Evolutionary conservation across 2,888 invertebrate species (phyloP), one percentile per base, ranked within the genome.

Genomic region (Sarcophaga subvicina): DNA sequence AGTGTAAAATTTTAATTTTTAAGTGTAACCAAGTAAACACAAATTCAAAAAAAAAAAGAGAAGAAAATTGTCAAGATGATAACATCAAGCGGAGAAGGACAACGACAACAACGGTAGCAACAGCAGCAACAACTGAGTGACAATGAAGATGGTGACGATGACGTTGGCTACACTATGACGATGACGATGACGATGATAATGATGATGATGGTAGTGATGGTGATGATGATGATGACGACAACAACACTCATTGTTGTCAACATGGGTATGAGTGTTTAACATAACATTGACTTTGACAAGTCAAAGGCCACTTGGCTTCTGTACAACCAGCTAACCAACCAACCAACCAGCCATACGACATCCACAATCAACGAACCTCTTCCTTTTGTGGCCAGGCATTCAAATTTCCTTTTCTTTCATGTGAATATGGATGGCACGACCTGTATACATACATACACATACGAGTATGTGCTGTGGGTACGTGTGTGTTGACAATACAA

Each of bases 241-340:
- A 82, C 73, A 80, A 88, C 83, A 83, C 83, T 81, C 86, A 81
- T 77, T 86, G 86, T 83, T 85, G 88, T 81, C 83, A 86, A 83
- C 81, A 81, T 70, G 79, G 79, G 64, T 86, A 76, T 81, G 88
- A 85, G 85, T 88, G 86, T 87, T 88, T 87, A 88, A 85, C 88
- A 85, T 76, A 80, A 87, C 85, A 88, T 87, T 83, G 88, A 88
- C 83, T 88, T 85, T 88, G 88, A 88, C 89, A 88, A 88, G 88
- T 88, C 89, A 89, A 89, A 89, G 89, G 89, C 89, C 88, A 88
- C 82, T 80, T 75, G 63, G 87, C 87, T 87, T 84, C 87, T 87
- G 87, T 87, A 62, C 63, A 47, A 49, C 37, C 73, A 63, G 62
- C 5, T 72, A 77, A 59, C 6, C 73, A 73, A 54, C 54, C 47